Evolutionary conservation across 2,888 invertebrate species (phyloP), one percentile per base, ranked within the genome.

Genomic region (Hypselothyrea guttata): DNA sequence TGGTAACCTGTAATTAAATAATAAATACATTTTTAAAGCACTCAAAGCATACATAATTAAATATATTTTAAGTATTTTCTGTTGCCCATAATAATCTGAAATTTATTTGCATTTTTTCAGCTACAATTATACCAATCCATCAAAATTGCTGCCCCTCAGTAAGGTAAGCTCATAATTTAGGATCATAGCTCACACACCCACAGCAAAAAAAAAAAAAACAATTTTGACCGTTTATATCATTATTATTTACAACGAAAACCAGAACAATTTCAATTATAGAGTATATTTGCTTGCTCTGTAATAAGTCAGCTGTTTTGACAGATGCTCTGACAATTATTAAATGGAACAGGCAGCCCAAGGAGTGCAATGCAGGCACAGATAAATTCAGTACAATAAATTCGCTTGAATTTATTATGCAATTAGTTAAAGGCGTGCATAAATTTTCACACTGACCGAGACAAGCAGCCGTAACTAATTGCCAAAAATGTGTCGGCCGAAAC

Each of bases 1-100:
- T 94, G 94, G 94, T 94, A 94, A 94, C 95, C 95, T 95, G 93
- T n/a, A 93, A 94, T 88, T 57, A 81, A 75, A 67, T 40, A 22
- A 60, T 8, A 45, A 49, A 1, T 37, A 51, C 60, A 37, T 42
- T 35, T 53, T 13, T 45, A 30, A 48, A n/a, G n/a, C n/a, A n/a
- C n/a, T 48, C 37, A 55, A 33, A 1, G 22, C 22, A 22, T 22
- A n/a, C n/a, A n/a, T n/a, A n/a, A n/a, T n/a, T n/a, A n/a, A n/a
- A n/a, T n/a, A n/a, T n/a, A n/a, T n/a, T n/a, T n/a, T n/a, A n/a
- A n/a, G n/a, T n/a, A n/a, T n/a, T n/a, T n/a, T n/a, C n/a, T n/a
- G n/a, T n/a, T n/a, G n/a, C n/a, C n/a, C n/a, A 46, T 70, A 65
- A 60, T 51, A 45, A 28, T 30, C 27, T 38, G 27, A 52, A 44